phyloP scores from a whole-genome alignment of 2,888 invertebrate species.

The Drosophila fulvimacula region DNA sequence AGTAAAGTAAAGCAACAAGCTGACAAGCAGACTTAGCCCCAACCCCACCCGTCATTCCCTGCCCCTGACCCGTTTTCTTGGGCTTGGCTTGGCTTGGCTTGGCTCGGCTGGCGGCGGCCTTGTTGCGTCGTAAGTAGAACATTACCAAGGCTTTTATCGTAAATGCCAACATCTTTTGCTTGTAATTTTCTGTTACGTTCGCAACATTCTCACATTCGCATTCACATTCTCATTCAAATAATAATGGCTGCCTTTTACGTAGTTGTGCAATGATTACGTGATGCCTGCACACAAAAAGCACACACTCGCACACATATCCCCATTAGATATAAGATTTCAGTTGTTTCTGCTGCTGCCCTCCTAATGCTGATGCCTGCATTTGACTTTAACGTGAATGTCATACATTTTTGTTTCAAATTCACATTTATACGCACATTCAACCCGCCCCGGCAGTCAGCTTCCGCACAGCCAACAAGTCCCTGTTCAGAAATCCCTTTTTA shows the following conservation, averaged over 20 bases:
- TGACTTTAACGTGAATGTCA: constrained; percentile 69
- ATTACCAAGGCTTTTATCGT: constrained; percentile 79
- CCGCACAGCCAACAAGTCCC: constrained; percentile 30
- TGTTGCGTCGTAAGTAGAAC: constrained; percentile 74
- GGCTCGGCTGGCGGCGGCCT: constrained; percentile 24
- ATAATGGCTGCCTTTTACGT: constrained; percentile 78
- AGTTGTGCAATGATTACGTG: constrained; percentile 79
- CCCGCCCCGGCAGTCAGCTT: not conserved
- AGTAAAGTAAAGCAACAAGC: constrained; percentile 45
- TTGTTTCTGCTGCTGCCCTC: constrained; percentile 56
- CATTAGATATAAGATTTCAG: constrained; percentile 72
- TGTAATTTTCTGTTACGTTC: constrained; percentile 80
- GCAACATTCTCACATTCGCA: constrained; percentile 67
- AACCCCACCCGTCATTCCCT: constrained; percentile 1
- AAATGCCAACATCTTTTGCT: constrained; percentile 80
- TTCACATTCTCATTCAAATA: constrained; percentile 78
- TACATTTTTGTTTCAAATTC: constrained; percentile 57
- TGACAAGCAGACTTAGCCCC: constrained; percentile 15
- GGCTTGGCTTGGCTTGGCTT: not conserved
- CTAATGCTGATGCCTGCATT: constrained; percentile 62
- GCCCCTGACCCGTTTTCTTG: constrained; percentile 32
- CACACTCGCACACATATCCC: constrained; percentile 39
- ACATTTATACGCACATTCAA: constrained; percentile 6
- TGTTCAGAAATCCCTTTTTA: constrained; percentile 18
- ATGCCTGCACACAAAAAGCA: constrained; percentile 66